phyloP scores from a whole-genome alignment of 2,113 vertebrate genomes.

The Sterrhoptilus dennistouni region DNA sequence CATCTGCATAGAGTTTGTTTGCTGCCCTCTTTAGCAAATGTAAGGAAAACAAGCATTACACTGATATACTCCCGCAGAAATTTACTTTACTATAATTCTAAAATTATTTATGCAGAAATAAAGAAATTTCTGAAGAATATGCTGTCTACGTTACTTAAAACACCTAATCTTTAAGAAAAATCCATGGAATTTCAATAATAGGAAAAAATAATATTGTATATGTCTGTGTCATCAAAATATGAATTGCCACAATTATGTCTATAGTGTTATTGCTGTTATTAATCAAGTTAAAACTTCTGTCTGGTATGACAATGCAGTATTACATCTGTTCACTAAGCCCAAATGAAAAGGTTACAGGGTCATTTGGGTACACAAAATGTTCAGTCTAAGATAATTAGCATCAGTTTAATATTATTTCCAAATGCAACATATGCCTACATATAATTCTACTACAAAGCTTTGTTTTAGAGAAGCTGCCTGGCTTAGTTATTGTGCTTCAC shows the following conservation, averaged over 20 bases:
- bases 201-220: background rate
- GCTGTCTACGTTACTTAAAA: background rate
- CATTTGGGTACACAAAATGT: background rate
- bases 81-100: background rate
- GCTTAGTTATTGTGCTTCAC: background rate
- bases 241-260: background rate
- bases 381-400: background rate
- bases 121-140: background rate
- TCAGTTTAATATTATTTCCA: background rate
- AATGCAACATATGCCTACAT: background rate
- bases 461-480: background rate
- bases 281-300: background rate
- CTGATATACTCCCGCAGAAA: background rate
- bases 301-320: background rate
- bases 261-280: background rate
- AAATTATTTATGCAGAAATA: background rate
- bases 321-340: background rate
- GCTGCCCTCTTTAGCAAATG: background rate
- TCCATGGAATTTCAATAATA: background rate
- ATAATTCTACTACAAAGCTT: background rate
- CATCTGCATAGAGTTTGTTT: background rate
- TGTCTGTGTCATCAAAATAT: background rate
- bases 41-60: background rate
- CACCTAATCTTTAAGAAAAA: background rate
- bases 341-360: background rate